Base-by-base conservation (phyloP, 1,140 invertebrate species). In the Drosophila bipectinata region DNA sequence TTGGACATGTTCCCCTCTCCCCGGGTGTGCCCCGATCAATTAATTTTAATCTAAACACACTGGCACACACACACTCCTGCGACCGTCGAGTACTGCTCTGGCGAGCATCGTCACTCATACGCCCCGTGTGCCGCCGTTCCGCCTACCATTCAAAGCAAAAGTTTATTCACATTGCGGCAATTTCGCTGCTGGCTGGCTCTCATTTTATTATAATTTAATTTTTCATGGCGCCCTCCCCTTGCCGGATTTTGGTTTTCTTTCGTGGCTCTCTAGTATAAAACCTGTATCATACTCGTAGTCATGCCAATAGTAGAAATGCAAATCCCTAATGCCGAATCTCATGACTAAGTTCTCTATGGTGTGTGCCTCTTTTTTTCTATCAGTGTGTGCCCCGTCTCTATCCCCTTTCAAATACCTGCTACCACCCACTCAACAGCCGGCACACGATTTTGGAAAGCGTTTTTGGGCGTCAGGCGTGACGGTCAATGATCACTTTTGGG, bases 401-500 rank as follows among this genome's bases (percentile, higher is more conserved):
- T 10, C 9, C 41, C 41, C 9, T 10, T 3, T 7, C 34, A 37
- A 44, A 30, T 24, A 21, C 44, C 49, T 8, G 3, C 3, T 15
- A 6, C 30, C 51, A 54, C 81, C 82, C 82, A 84, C 81, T 71
- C 82, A 56, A 41, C 37, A n/a, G 15, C 28, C 32, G 77, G 73
- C 82, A 81, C 81, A 87, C 77, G 77, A 77, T 71, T 84, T 84
- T 84, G 68, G 82, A 84, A 84, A 85, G 82, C 74, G 75, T 78
- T 79, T 81, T 56, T 26, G 63, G 63, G 75, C 82, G 60, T 88
- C 75, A 77, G 79, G 83, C 82, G 82, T 87, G 82, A 87, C 82
- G 82, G 82, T 87, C 82, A 87, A 87, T 89, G 82, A 88, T 87
- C 83, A 87, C 52, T 76, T 88, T 83, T 79, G 47, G 81, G 49